Evolutionary conservation across 1,140 invertebrate genomes (phyloP), one percentile per base, ranked within the genome.

Genomic region (Druon quercuslanigerum): DNA sequence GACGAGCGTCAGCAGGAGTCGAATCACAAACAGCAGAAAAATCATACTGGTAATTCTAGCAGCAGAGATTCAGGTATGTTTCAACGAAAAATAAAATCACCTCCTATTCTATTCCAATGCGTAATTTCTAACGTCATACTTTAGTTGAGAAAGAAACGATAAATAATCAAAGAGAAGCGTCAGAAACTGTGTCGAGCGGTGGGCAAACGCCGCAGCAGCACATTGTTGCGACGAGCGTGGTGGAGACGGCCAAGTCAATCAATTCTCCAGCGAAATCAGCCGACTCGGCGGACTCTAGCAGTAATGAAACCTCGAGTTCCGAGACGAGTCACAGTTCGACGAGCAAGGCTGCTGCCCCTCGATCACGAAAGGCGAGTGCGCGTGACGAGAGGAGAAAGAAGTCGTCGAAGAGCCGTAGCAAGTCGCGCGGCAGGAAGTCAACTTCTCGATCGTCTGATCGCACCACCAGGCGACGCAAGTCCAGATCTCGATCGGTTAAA

Each of bases 131-230:
- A 83, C 72, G 73, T 88, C 85, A 86, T 85, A 84, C 87, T 88
- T 87, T 90, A 90, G 89, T 90, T 89, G 88, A 90, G 80, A 91
- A 90, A 90, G 89, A 89, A 88, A 91, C 85, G 86, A 83, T 91
- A 84, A 88, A 89, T 90, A 90, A 87, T 87, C 86, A 91, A 85
- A 90, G 88, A 86, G 89, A 89, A 86, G 85, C 86, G 70, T 90
- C 90, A 73, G 90, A 90, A 77, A 87, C 86, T 81, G 85, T 86
- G 76, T 89, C 89, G 77, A 91, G 89, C 78, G 86, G 78, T 80
- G 87, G 86, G 73, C 87, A 87, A 76, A 87, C 84, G 79, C 86
- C 87, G 75, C 85, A 84, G 51, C 86, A 83, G 83, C 86, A 84
- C 77, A 85, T 57, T 51, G 57, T 60, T 19, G 60, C 81, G 54